Base-by-base conservation (phyloP, 2,113 vertebrate genomes). In the Hemiscyllium ocellatum region DNA sequence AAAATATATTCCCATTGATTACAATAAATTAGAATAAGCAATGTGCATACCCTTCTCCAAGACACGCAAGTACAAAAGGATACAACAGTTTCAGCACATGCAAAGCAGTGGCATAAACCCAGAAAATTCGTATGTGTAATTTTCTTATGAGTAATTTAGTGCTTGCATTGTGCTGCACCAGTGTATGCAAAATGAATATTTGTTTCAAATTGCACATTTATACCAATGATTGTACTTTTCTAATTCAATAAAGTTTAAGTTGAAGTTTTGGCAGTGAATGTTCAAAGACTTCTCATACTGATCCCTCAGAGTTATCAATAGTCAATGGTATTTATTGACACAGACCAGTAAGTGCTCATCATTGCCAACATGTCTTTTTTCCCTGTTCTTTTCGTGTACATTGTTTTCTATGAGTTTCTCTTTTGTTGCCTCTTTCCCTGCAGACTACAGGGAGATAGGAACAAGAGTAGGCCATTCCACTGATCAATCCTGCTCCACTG, bases 151-250 rank as follows among this genome's bases (percentile, higher is more conserved):
- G 69, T 72, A 95, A 87, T 87, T 96, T 97, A 96, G 97, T 97
- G 96, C 97, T 97, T 98, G 97, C 97, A 97, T 97, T 93, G 96
- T 97, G 96, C 96, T 97, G 96, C 96, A 96, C 96, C 96, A 97
- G 97, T 97, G 97, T 97, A 97, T 97, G 97, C 97, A 97, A 97
- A 72, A 97, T 97, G 69, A 95, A 96, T 97, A 97, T 94, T 97
- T 97, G 97, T 97, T 98, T 97, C 97, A 97, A 97, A 97, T 97
- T 98, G 97, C 98, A 98, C 97, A 97, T 98, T 98, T 98, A 97
- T 98, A 97, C 97, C 96, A 97, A 97, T 97, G 97, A 98, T 97
- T 98, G 97, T 98, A 98, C 97, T 98, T 98, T 98, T 98, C 97
- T 98, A 98, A 97, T 98, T 97, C 97, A 97, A 97, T 97, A 97